Conservation (phyloP, 1,140 invertebrate genomes). For the Augochlora pura region DNA sequence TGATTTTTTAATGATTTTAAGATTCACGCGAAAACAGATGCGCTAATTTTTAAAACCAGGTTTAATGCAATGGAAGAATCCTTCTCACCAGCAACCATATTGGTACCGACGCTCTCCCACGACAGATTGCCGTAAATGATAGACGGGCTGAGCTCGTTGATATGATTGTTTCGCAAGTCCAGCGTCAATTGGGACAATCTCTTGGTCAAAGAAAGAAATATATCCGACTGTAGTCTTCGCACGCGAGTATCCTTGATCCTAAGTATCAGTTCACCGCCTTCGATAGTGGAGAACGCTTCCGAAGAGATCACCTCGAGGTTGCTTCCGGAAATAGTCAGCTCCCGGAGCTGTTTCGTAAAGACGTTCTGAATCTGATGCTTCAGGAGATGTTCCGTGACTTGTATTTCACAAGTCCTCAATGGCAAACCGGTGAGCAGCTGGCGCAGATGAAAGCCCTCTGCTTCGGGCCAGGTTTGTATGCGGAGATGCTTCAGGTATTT, state of each 20-base stretch:
- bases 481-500: constrained; percentile 82
- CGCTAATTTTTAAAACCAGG: no score
- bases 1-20: no score
- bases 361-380: constrained; percentile 87
- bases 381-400: constrained; percentile 86
- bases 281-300: constrained; percentile 85
- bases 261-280: constrained; percentile 86
- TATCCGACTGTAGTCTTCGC: constrained; percentile 87
- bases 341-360: constrained; percentile 87
- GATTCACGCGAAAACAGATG: no score
- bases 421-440: constrained; percentile 81
- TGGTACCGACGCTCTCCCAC: constrained; percentile 91
- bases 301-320: constrained; percentile 85
- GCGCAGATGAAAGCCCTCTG: constrained; percentile 84
- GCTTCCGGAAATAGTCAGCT: constrained; percentile 89
- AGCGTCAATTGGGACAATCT: constrained; percentile 88
- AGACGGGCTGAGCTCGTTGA: constrained; percentile 88
- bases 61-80: no score
- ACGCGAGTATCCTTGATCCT: constrained; percentile 88
- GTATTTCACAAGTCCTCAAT: constrained; percentile 84
- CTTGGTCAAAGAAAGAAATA: constrained; percentile 88
- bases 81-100: constrained; percentile 86
- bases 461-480: constrained; percentile 85
- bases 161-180: constrained; percentile 90
- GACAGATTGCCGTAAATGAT: constrained; percentile 92